Evolutionary conservation across 2,797 vertebrate species (phyloP), one percentile per base, ranked within the genome.

Genomic region (Vipera latastei): DNA sequence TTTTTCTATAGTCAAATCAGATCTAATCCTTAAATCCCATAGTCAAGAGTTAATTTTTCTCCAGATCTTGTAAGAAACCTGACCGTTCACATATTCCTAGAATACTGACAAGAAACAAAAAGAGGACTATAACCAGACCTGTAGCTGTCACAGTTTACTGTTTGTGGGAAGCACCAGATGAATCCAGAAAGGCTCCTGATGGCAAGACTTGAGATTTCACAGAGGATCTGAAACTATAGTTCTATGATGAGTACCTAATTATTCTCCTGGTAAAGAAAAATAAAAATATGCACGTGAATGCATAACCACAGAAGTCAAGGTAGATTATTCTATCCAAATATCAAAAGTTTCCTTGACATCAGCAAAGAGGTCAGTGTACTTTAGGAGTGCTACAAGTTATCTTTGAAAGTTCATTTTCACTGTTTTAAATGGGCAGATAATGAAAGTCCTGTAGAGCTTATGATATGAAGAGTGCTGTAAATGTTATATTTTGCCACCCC

Each of bases 321-420:
- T 92, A 26, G 11, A 2, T 1, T 92, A 93, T 69, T 83, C 38
- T 93, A 89, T 20, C 73, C 89, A 91, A 95, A 12, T 61, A 91
- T 28, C 86, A 90, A 89, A 89, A 4, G 7, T 53, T 61, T 73
- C 0, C 32, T 83, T 48, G 20, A 13, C 44, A 83, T 44, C 38
- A 83, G 44, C 9, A 83, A 83, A 48, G 2, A 83, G 44, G 32
- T 73, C 91, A 69, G 91, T 55, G 53, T 94, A 13, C 38, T 85
- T 89, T 63, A 90, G 60, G 56, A 95, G 55, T 44, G 88, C 59
- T 91, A 60, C 69, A 44, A 92, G 69, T 91, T 0, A 38, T 51
- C 4, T 89, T 95, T 91, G 89, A 56, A 93, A 93, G 53, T 48
- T 61, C 18, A 7, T 16, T 89, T 63, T 11, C 7, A 78, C n/a